Conservation (phyloP, 2,113 vertebrate species). For the Vulpes vulpes region DNA sequence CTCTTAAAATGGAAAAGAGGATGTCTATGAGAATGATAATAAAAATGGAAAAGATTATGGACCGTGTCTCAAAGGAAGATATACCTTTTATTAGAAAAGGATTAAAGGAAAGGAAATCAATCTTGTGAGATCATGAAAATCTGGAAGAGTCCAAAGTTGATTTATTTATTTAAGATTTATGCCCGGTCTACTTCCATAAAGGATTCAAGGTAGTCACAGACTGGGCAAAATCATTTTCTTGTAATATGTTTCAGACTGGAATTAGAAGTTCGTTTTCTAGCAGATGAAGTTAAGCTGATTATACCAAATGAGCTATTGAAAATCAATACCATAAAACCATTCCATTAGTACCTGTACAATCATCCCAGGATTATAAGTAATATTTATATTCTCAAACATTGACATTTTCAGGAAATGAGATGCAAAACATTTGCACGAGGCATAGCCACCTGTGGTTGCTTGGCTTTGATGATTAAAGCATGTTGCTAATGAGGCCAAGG, state of each 20-base stretch:
- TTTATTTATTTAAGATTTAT: slow-evolving; percentile 62
- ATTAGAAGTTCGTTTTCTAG: slow-evolving; percentile 20
- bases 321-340: slow-evolving; percentile 66
- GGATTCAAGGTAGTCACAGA: background rate
- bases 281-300: slow-evolving; percentile 74
- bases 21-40: background rate
- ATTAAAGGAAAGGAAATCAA: slow-evolving; percentile 57
- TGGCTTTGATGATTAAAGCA: background rate
- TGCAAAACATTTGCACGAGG: background rate
- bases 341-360: slow-evolving; percentile 48
- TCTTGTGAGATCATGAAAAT: slow-evolving; percentile 59
- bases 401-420: slow-evolving; percentile 66
- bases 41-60: background rate
- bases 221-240: background rate
- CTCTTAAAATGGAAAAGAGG: background rate
- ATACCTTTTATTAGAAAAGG: slow-evolving; percentile 58
- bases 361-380: slow-evolving; percentile 38
- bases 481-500: slow-evolving; percentile 30
- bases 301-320: slow-evolving; percentile 69
- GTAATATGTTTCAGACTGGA: background rate
- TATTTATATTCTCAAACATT: slow-evolving; percentile 46
- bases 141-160: background rate
- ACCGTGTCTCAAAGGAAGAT: background rate
- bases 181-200: background rate
- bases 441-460: background rate